phyloP scores from a whole-genome alignment of 2,888 invertebrate species.

The Conomelus anceps region DNA sequence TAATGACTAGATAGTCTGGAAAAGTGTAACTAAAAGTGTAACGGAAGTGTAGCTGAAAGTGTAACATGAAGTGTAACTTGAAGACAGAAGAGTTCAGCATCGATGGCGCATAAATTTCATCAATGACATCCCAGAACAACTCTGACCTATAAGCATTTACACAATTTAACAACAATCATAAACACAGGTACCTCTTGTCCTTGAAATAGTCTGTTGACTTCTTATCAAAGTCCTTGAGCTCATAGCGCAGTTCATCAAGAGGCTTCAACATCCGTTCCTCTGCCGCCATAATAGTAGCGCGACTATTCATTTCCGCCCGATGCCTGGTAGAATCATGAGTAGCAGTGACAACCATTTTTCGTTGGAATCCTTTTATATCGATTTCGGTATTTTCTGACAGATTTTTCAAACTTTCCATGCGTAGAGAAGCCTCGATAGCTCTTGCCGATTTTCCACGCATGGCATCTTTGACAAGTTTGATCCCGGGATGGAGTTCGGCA shows the following conservation, averaged over 20 bases:
- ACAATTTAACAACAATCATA: background rate
- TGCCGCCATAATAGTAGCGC: constrained; percentile 40
- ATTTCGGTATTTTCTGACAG: constrained; percentile 46
- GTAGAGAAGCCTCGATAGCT: constrained; percentile 53
- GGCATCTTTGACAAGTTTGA: constrained; percentile 35
- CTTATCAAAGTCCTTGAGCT: constrained; percentile 57
- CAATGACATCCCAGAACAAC: too few species aligned
- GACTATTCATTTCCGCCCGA: constrained; percentile 38
- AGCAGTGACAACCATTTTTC: constrained; percentile 37
- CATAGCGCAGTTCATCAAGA: constrained; percentile 53
- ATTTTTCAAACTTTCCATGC: constrained; percentile 35
- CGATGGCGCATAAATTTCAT: too few species aligned
- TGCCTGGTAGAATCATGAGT: constrained; percentile 41
- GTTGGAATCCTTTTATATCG: constrained; percentile 42
- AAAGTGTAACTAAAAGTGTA: too few species aligned
- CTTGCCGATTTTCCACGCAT: constrained; percentile 68
- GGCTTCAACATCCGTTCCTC: constrained; percentile 51
- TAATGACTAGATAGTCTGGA: too few species aligned
- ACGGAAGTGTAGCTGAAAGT: too few species aligned
- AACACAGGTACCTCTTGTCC: constrained; percentile 53
- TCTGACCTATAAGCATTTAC: too few species aligned
- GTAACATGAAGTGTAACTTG: too few species aligned
- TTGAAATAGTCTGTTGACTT: constrained; percentile 52
- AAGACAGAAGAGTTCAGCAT: too few species aligned
- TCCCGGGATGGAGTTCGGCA: constrained; percentile 10